Percentiles rank a stretch among this genome's conserved stretches.
These are phyloP conservation scores for Luscinia megarhynchos DNA, from an alignment of 2,797 vertebrate genomes.

Conservation along the genomic window DNA sequence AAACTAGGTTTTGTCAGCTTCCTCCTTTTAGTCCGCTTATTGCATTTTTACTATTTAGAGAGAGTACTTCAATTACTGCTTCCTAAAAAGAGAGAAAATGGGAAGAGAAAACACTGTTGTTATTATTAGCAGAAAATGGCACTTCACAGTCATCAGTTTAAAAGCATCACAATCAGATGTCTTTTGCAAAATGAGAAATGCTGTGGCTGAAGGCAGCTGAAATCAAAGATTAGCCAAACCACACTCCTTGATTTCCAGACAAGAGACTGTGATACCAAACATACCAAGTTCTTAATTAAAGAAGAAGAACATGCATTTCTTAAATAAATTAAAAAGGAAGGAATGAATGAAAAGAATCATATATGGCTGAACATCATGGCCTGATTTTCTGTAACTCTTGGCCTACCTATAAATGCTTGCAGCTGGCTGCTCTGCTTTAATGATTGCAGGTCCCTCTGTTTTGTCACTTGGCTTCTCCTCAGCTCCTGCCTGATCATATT, in stretches of 20 bases:
- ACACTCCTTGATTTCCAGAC: conserved; percentile 57
- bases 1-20: conserved; percentile 14
- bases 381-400: not conserved
- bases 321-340: not conserved
- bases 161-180: conserved; percentile 71
- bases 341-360: not conserved
- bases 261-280: conserved; percentile 50
- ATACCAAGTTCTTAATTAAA: conserved; percentile 16
- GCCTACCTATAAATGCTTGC: conserved; percentile 9
- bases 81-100: conserved; percentile 25
- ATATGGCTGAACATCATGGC: not conserved
- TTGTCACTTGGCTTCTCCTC: conserved; percentile 66
- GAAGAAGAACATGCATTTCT: conserved; percentile 38
- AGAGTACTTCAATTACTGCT: conserved; percentile 31
- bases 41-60: conserved; percentile 42
- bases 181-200: conserved; percentile 51
- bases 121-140: conserved; percentile 62
- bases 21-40: not conserved
- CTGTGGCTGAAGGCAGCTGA: conserved; percentile 56
- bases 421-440: conserved; percentile 60
- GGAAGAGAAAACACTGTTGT: conserved; percentile 42
- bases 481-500: conserved; percentile 73
- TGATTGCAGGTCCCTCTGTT: conserved; percentile 38
- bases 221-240: conserved; percentile 62
- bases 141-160: conserved; percentile 64